Evolutionary conservation across 1,140 invertebrate genomes (phyloP), one percentile per base, ranked within the genome.

Genomic region (Cataglyphis hispanica): DNA sequence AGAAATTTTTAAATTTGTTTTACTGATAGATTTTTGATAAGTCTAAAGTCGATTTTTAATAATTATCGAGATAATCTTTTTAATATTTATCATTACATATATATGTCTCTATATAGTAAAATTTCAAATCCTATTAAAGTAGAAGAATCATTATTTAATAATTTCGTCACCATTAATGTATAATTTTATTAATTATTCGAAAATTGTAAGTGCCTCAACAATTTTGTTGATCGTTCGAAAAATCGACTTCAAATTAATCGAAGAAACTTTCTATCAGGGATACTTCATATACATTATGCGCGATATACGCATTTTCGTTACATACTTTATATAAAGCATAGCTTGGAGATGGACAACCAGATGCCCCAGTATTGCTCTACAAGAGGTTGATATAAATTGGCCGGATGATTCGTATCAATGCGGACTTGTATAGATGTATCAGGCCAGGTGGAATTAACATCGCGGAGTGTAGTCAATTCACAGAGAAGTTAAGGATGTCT

Each of bases 311-410:
- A 64, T 43, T 63, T 43, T 10, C 19, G 37, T 76, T 76, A 76
- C 25, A 22, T 31, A 25, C 22, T 61, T 61, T 61, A 61, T 22
- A 61, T 40, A 53, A 64, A 22, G 31, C n/a, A 46, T 83, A 83
- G 61, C 64, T 86, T 84, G 50, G 2, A 70, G 34, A 60, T 85
- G 80, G 81, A 43, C 81, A 89, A 85, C 56, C 37, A 86, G 27
- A 78, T 84, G 85, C 50, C 50, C 40, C 19, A 50, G 50, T 67
- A 76, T 19, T 76, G n/a, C 56, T 58, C 46, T 63, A 61, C 8
- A 58, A 86, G 70, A 60, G 61, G 27, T 76, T 43, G 58, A 63
- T 58, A 19, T 63, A 63, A 63, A 10, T 25, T 58, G 25, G 25
- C 16, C 25, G 34, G 34, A 58, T 40, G 37, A 75, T 37, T 16